A percentile compares a stretch with the other conserved stretches of the same genome.
Conservation (phyloP, 2,113 vertebrate genomes). For the Oriolus oriolus region DNA sequence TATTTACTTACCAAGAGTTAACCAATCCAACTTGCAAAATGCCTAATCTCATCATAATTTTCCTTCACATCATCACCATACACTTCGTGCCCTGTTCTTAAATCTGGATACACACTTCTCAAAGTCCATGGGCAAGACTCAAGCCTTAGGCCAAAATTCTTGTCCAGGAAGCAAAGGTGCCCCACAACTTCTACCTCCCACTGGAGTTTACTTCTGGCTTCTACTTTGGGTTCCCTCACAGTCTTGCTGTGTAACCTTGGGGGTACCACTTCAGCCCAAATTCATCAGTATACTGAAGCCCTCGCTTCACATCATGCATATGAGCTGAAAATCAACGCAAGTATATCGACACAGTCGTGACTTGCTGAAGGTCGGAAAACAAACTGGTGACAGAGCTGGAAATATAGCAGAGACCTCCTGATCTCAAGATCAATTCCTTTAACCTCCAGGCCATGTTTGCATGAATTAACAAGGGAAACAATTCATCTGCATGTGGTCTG, state of each 20-base stretch:
- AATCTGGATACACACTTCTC: background rate
- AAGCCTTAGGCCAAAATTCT: background rate
- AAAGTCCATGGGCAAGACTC: background rate
- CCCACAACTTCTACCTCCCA: background rate
- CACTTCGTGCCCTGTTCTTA: background rate
- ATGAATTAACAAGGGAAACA: conserved; percentile 33
- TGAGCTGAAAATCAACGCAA: background rate
- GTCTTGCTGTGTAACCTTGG: background rate
- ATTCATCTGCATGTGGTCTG: conserved; percentile 35
- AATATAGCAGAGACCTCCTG: background rate
- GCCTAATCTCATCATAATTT: background rate
- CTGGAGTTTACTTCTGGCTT: background rate
- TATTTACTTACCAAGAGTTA: background rate
- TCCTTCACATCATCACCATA: background rate
- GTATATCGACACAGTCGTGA: background rate
- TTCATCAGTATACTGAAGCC: background rate
- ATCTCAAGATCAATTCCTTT: conserved; percentile 14
- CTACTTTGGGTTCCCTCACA: background rate
- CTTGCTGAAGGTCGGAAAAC: conserved; percentile 6
- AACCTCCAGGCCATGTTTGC: background rate
- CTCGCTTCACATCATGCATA: background rate
- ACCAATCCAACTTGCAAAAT: background rate
- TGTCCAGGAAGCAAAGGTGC: background rate
- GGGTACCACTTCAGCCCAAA: background rate
- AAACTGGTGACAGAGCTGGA: background rate